Percentiles rank a stretch among this genome's conserved stretches.
Evolutionary conservation across 2,113 vertebrate species (phyloP).

Genomic region (Corvus hawaiiensis): DNA sequence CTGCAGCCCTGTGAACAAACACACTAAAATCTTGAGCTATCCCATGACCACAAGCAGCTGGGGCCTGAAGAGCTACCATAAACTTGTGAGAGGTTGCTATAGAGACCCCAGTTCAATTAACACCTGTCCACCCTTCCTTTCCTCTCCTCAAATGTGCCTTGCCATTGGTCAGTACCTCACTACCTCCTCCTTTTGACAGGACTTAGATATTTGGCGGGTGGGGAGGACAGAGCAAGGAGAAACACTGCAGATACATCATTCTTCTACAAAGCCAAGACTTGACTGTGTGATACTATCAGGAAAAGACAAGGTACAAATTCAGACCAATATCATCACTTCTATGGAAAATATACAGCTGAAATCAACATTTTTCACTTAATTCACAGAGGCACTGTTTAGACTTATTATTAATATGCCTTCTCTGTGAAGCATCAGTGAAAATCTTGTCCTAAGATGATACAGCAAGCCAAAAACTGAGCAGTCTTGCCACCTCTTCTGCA

Average conservation of each 20-base stretch:
- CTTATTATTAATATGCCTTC: not conserved
- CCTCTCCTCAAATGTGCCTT: not conserved
- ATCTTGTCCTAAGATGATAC: not conserved
- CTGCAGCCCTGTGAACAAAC: not conserved
- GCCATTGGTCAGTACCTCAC: not conserved
- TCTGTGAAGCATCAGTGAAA: not conserved
- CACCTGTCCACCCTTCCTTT: not conserved
- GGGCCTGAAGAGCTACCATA: not conserved
- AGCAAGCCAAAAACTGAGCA: not conserved
- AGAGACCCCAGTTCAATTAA: not conserved
- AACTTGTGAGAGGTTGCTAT: accelerated
- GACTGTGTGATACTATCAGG: accelerated
- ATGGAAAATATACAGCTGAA: not conserved
- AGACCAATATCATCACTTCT: not conserved
- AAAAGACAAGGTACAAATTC: not conserved
- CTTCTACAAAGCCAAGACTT: not conserved
- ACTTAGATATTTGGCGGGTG: not conserved
- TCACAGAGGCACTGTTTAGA: not conserved
- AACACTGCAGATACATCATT: not conserved
- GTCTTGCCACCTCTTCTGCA: not conserved
- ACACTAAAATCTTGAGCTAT: not conserved
- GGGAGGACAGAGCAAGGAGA: not conserved
- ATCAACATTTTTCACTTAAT: not conserved
- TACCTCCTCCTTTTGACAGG: not conserved
- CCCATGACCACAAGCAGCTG: not conserved